Base-by-base conservation (phyloP, 2,797 vertebrate genomes). In the Pipistrellus kuhlii region DNA sequence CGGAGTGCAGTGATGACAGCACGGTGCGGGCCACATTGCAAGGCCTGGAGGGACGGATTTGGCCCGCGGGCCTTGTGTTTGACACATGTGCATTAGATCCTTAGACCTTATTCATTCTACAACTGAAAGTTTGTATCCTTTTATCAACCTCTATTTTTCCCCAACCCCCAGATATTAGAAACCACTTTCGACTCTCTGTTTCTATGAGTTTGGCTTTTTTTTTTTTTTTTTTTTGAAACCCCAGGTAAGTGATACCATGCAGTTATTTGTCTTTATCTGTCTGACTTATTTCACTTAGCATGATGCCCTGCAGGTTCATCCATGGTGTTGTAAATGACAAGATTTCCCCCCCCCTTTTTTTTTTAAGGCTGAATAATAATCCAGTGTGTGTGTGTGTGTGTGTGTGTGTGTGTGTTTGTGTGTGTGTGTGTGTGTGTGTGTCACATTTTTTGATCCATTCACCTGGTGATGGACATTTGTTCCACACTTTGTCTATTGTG, bases 271-370 rank as follows among this genome's bases (percentile, higher is more conserved):
- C 51, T 83, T 88, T 83, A 55, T 84, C 30, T 35, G 10, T 44
- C 66, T 51, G 53, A 32, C 12, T 89, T 89, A 72, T 71, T 41
- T 89, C 72, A 30, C 71, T 93, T 89, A 85, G 25, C 81, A 53
- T 53, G 71, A 53, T 78, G 64, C 64, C 23, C 44, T 71, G n/a
- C 27, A 35, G 35, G 15, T 80, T 93, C 35, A 88, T 32, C 17
- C 18, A 53, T 21, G 30, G 30, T 32, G 25, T 2, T 14, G 17
- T 23, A 85, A 84, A 44, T 62, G 80, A 89, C 53, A 77, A 75
- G 53, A 89, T 32, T 46, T 38, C 46, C n/a, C n/a, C 35, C 38
- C 5, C 5, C 4, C 38, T 38, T 44, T 44, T 44, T 44, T 44
- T 55, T 84, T 73, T 32, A 66, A 66, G n/a, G n/a, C 64, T 32